phyloP scores from a whole-genome alignment of 2,888 invertebrate genomes.

The Megamerina dolium region DNA sequence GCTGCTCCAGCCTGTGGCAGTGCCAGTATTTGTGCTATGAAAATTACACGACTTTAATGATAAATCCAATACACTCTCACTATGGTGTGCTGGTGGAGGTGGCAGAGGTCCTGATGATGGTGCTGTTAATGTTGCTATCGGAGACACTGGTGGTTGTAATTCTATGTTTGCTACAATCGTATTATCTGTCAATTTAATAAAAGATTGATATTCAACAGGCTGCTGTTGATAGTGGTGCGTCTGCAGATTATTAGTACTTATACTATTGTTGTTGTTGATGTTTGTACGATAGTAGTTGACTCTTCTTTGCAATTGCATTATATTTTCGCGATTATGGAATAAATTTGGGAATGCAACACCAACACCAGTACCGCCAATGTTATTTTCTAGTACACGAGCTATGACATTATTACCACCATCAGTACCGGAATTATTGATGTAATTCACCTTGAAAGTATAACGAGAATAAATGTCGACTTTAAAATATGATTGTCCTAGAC shows the following conservation, averaged over 20 bases:
- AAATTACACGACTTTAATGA: constrained; percentile 20
- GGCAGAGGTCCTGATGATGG: no score
- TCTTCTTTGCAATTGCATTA: constrained; percentile 10
- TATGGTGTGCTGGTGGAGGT: constrained; percentile 15
- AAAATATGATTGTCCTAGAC: no score
- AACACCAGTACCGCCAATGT: not conserved
- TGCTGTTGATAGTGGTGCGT: not conserved
- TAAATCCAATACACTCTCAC: constrained; percentile 19
- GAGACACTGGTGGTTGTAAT: no score
- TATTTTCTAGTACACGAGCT: constrained; percentile 25
- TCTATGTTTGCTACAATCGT: no score
- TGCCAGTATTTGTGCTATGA: not conserved
- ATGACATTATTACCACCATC: constrained; percentile 23
- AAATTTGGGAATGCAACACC: not conserved
- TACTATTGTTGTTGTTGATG: not conserved
- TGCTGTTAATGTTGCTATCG: no score
- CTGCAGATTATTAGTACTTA: no score
- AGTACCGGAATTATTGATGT: constrained; percentile 22
- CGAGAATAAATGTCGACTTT: no score
- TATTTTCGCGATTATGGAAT: constrained; percentile 4
- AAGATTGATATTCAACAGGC: no score
- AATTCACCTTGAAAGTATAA: no score
- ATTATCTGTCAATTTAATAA: no score
- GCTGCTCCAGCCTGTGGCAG: not conserved
- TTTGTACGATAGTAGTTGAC: constrained; percentile 5